Evolutionary conservation across 2,113 vertebrate species (phyloP).

Genomic region (Cnemophilus loriae): DNA sequence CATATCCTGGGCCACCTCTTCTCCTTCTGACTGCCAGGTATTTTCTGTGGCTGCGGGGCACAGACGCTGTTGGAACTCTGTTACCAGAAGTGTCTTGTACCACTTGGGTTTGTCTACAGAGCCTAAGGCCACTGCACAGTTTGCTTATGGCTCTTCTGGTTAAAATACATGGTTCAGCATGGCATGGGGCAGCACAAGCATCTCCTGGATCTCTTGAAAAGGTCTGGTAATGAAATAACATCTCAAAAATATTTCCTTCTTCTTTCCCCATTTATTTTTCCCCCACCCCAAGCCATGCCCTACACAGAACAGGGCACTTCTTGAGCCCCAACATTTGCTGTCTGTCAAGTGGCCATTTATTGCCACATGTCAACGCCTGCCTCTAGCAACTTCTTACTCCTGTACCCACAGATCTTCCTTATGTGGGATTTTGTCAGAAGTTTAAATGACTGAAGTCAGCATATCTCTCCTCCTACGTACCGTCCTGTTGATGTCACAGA

Average conservation of each 20-base stretch:
- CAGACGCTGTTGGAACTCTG: not conserved
- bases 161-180: not conserved
- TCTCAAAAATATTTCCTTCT: not conserved
- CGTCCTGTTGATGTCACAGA: not conserved
- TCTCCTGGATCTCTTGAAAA: not conserved
- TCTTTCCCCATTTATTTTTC: not conserved
- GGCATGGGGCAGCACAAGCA: not conserved
- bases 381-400: not conserved
- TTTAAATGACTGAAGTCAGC: not conserved
- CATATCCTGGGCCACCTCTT: not conserved
- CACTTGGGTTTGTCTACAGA: not conserved
- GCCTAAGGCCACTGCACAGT: accelerated
- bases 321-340: not conserved
- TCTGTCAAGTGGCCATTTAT: not conserved
- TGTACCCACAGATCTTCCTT: not conserved
- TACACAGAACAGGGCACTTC: not conserved
- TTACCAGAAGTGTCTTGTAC: not conserved
- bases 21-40: not conserved
- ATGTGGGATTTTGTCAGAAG: not conserved
- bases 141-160: not conserved
- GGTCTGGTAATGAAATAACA: not conserved
- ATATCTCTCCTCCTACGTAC: not conserved
- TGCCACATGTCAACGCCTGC: not conserved
- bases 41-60: not conserved
- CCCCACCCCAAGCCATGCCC: not conserved